Evolutionary conservation across 2,113 vertebrate species (phyloP), one percentile per base, ranked within the genome.

Genomic region (Anhinga anhinga): DNA sequence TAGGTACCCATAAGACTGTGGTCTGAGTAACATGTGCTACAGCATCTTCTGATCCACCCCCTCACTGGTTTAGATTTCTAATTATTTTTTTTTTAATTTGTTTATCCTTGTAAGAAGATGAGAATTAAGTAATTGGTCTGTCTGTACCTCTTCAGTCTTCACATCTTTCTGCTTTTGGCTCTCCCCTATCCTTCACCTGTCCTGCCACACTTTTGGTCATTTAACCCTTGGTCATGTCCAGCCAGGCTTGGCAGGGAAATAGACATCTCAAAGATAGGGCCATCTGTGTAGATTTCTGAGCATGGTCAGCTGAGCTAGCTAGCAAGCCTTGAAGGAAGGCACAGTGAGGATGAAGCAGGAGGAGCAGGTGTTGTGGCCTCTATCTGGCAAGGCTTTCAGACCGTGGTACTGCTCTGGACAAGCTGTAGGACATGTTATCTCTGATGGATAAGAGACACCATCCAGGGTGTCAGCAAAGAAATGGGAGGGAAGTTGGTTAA

Each of bases 11-110:
- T 79, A 42, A 79, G 63, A 34, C 32, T 80, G 20, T 85, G 15
- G 10, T 74, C 65, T 65, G 34, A 70, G 49, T 61, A 86, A 78
- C 27, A 25, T 16, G 15, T 49, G 61, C 85, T 85, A 52, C 38
- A 90, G 18, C 36, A 45, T 76, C 29, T 93, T 94, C 69, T 96
- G 58, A 59, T 88, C 27, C 22, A 81, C 50, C 15, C 12, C 26
- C 29, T 78, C 49, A 56, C 49, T 88, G 20, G 15, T 82, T 73
- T 42, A 81, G 44, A 36, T 32, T 81, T 63, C 18, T 40, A 29
- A 52, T 52, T 91, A 93, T 80, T 69, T 25, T 67, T 84, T 45
- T 45, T 17, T 96, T 44, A 55, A 55, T 73, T 86, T 88, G 26
- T 32, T 86, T 81, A 66, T 55, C 23, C 18, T 72, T 87, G 12